Conservation (phyloP, 2,888 invertebrate species). For the Meliscaeva auricollis region DNA sequence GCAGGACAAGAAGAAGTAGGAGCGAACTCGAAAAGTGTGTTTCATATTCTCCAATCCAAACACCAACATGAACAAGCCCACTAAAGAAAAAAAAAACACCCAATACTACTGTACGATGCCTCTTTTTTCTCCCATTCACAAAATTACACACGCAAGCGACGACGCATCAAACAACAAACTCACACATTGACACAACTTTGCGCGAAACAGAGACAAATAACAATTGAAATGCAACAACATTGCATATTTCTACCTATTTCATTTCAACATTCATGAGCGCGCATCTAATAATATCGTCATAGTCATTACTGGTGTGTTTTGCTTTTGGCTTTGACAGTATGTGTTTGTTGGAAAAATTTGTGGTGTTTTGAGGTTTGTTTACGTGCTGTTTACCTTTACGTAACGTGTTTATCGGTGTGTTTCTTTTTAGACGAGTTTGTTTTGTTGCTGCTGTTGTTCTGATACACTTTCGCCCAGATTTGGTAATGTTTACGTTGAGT, state of each 20-base stretch:
- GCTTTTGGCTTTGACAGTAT: neutral
- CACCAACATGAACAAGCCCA: neutral
- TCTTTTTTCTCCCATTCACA: conserved; percentile 62
- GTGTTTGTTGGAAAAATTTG: conserved; percentile 19
- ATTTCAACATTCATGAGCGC: conserved; percentile 48
- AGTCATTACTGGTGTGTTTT: conserved; percentile 8
- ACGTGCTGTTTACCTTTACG: conserved; percentile 76
- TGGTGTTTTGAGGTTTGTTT: conserved; percentile 69
- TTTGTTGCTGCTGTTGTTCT: conserved; percentile 62
- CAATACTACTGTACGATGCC: conserved; percentile 9
- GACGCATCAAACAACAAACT: neutral
- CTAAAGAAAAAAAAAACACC: neutral
- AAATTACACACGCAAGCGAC: neutral
- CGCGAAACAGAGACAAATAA: conserved; percentile 37
- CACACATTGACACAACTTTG: conserved; percentile 13
- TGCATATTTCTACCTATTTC: conserved; percentile 48
- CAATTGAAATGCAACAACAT: conserved; percentile 49
- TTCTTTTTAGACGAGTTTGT: conserved; percentile 62
- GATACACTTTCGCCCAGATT: conserved; percentile 73
- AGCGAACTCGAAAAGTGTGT: conserved; percentile 15
- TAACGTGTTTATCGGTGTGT: conserved; percentile 68
- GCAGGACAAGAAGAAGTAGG: neutral
- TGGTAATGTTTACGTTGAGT: conserved; percentile 75
- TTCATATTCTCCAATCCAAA: neutral
- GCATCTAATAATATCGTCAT: conserved; percentile 58